Percentiles rank a stretch among this genome's conserved stretches.
These are phyloP conservation scores for Tinamus major DNA, from an alignment of 2,797 vertebrate genomes.

Conservation along the genomic window DNA sequence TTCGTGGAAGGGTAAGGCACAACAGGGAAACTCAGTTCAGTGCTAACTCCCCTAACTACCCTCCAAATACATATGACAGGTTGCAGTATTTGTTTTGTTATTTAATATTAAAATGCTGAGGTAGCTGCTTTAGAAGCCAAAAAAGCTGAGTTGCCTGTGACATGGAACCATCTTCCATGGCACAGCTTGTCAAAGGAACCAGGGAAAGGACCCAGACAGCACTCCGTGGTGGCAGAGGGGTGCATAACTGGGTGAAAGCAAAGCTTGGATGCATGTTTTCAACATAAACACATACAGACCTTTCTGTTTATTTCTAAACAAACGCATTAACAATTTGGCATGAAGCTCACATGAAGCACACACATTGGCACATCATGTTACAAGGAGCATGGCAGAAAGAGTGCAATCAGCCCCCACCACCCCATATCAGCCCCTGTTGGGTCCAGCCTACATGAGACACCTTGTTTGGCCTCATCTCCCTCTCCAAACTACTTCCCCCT, in stretches of 20 bases:
- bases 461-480: not conserved
- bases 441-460: not conserved
- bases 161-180: not conserved
- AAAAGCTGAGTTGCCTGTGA: not conserved
- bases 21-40: not conserved
- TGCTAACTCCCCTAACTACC: too few species aligned
- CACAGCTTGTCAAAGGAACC: accelerated
- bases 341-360: not conserved
- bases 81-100: not conserved
- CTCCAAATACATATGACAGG: not conserved
- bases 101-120: not conserved
- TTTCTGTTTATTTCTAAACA: not conserved
- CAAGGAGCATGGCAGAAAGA: accelerated
- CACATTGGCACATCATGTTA: accelerated
- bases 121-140: not conserved
- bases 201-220: not conserved
- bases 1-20: accelerated
- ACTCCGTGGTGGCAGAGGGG: not conserved
- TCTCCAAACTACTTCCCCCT: not conserved
- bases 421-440: not conserved
- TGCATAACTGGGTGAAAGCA: too few species aligned
- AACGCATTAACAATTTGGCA: not conserved
- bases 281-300: accelerated
- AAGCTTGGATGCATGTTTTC: not conserved
- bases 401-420: too few species aligned